Evolutionary conservation across 2,888 invertebrate genomes (phyloP).

Genomic region (Clistopyga incitator): DNA sequence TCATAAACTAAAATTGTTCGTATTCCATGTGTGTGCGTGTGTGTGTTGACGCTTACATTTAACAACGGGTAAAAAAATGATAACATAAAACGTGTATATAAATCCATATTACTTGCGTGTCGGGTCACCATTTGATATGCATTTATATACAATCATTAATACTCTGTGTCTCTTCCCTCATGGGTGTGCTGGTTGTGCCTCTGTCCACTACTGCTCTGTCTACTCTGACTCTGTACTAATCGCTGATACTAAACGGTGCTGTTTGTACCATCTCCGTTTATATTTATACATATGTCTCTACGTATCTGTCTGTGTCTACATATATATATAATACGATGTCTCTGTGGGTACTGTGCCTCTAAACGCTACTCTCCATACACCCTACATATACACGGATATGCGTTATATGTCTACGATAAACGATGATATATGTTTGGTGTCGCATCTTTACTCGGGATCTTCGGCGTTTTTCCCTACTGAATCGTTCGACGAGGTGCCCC

Average conservation of each 20-base stretch:
- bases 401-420: conserved; percentile 61
- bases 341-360: conserved; percentile 21
- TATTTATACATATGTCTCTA: conserved; percentile 40
- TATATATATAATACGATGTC: conserved; percentile 26
- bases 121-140: conserved; percentile 69
- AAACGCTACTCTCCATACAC: conserved; percentile 17
- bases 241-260: conserved; percentile 63
- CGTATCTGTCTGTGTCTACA: conserved; percentile 59
- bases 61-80: conserved; percentile 57
- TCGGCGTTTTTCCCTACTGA: conserved; percentile 28
- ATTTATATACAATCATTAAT: conserved; percentile 70
- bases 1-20: conserved; percentile 69
- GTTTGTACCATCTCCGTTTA: conserved; percentile 73
- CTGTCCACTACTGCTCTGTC: conserved; percentile 83
- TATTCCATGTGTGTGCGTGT: conserved; percentile 74
- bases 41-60: conserved; percentile 74
- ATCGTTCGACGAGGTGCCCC: conserved; percentile 35
- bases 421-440: conserved; percentile 68
- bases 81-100: conserved; percentile 65
- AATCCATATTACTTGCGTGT: conserved; percentile 66
- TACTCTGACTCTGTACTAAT: conserved; percentile 66
- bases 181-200: conserved; percentile 83
- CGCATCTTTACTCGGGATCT: conserved; percentile 62
- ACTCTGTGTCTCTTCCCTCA: conserved; percentile 76
- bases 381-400: conserved; percentile 58